A percentile compares a stretch with the other conserved stretches of the same genome.
Conservation (phyloP, 1,140 invertebrate species). For the Conus ventricosus region DNA sequence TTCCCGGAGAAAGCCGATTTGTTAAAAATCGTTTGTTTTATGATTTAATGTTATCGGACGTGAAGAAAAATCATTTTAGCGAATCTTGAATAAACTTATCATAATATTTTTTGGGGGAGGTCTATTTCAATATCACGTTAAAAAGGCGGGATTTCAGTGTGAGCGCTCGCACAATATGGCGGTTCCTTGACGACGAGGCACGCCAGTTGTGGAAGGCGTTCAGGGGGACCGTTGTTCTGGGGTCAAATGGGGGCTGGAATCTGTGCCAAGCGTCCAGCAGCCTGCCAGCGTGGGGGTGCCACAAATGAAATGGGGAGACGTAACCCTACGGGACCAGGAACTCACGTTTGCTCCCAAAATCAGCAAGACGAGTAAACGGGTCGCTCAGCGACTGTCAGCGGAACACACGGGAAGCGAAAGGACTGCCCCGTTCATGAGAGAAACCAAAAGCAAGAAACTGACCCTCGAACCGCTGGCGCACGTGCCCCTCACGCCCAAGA, state of each 20-base stretch:
- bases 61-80: not conserved
- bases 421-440: conserved; percentile 62
- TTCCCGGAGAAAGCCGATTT: not conserved
- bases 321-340: conserved; percentile 51
- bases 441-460: conserved; percentile 51
- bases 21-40: not conserved
- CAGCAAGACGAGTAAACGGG: conserved; percentile 62
- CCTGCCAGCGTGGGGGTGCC: conserved; percentile 13
- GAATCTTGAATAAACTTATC: not conserved
- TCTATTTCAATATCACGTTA: not conserved
- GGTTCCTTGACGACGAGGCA: conserved; percentile 46
- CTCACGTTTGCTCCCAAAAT: conserved; percentile 62
- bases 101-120: not conserved
- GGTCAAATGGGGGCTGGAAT: conserved; percentile 34
- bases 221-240: conserved; percentile 31
- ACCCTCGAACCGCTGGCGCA: conserved; percentile 41
- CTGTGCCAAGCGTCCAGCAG: conserved; percentile 37
- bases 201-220: conserved; percentile 32
- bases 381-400: conserved; percentile 51
- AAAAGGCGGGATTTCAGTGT: not conserved
- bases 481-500: not conserved
- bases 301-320: conserved; percentile 62
- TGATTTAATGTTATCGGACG: not conserved
- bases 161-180: conserved; percentile 39
- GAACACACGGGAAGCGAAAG: conserved; percentile 47